Evolutionary conservation across 2,888 invertebrate genomes (phyloP).

Genomic region (Drosophila stalkeri): DNA sequence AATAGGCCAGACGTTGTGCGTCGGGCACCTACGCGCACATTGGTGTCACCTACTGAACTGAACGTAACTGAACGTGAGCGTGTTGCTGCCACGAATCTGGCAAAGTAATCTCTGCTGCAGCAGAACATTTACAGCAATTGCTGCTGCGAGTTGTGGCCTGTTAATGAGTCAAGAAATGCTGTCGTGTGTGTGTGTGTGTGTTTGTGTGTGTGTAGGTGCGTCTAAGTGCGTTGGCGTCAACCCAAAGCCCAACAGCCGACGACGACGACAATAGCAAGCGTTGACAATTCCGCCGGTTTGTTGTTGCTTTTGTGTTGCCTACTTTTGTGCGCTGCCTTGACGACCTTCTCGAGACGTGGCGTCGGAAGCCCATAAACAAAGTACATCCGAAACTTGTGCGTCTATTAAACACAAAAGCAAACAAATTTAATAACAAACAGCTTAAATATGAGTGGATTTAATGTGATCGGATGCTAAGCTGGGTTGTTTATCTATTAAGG

Average conservation of each 20-base stretch:
- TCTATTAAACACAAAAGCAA: conserved; percentile 8
- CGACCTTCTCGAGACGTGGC: conserved; percentile 16
- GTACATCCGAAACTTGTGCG: neutral
- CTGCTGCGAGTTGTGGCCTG: conserved; percentile 38
- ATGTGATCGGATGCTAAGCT: neutral
- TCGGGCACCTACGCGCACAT: conserved; percentile 57
- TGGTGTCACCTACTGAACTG: conserved; percentile 79
- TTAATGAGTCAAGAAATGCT: conserved; percentile 71
- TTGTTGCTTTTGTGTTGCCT: conserved; percentile 63
- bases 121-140: conserved; percentile 48
- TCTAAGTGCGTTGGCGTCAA: conserved; percentile 67
- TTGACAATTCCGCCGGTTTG: conserved; percentile 31
- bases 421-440: neutral
- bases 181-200: neutral
- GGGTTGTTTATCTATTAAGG: neutral
- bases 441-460: neutral
- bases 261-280: conserved; percentile 54
- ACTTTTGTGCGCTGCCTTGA: conserved; percentile 58
- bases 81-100: conserved; percentile 36
- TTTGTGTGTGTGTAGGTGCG: conserved; percentile 11
- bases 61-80: conserved; percentile 20
- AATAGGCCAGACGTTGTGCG: conserved; percentile 69
- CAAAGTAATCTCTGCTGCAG: conserved; percentile 70
- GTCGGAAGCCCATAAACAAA: conserved; percentile 1
- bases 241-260: conserved; percentile 38